phyloP scores from a whole-genome alignment of 2,888 invertebrate genomes.

The Eustalomyia histrio region DNA sequence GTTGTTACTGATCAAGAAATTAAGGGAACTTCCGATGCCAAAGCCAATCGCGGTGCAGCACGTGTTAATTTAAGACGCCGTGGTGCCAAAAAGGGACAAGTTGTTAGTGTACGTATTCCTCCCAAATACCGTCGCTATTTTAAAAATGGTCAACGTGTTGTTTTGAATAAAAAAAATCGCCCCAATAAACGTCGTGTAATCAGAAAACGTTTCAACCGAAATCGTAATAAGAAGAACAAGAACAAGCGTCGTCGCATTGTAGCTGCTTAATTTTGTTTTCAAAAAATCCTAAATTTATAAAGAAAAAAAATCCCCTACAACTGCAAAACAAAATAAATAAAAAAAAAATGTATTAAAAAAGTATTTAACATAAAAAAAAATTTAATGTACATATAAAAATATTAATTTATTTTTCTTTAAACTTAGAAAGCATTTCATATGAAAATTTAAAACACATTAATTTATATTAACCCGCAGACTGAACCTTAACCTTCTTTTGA shows the following conservation, averaged over 20 bases:
- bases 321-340: too few species aligned
- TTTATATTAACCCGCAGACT: too few species aligned
- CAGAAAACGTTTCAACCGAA: constrained; percentile 68
- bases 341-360: too few species aligned
- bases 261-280: neutral
- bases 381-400: too few species aligned
- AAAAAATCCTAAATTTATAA: too few species aligned
- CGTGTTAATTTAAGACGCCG: constrained; percentile 71
- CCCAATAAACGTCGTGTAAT: constrained; percentile 70
- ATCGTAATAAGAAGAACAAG: constrained; percentile 68
- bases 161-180: constrained; percentile 67
- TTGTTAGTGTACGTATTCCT: constrained; percentile 73
- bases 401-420: too few species aligned
- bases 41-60: constrained; percentile 67
- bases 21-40: constrained; percentile 69
- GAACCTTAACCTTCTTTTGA: too few species aligned
- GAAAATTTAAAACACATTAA: too few species aligned
- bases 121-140: constrained; percentile 74
- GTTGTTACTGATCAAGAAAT: constrained; percentile 70
- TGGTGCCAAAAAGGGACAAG: constrained; percentile 70
- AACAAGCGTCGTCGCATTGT: constrained; percentile 67
- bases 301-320: neutral
- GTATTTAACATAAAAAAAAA: too few species aligned
- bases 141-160: constrained; percentile 75
- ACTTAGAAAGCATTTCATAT: too few species aligned